phyloP scores from a whole-genome alignment of 2,113 vertebrate genomes.

The Fulica atra region DNA sequence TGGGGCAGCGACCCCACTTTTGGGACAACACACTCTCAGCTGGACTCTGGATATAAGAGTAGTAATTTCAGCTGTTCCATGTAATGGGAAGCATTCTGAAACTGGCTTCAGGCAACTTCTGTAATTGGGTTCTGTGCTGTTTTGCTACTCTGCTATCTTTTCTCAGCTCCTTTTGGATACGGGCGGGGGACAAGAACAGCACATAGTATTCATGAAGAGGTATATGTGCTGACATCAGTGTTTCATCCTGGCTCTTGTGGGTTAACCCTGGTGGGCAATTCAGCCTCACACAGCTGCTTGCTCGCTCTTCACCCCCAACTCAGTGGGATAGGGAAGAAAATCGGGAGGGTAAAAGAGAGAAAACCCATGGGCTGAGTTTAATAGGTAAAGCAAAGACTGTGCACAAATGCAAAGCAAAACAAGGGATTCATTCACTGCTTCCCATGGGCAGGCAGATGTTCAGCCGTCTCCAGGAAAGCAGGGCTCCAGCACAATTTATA shows the following conservation, averaged over 20 bases:
- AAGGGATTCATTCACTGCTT: background rate
- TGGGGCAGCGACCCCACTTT: too few species aligned
- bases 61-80: background rate
- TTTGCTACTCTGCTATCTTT: background rate
- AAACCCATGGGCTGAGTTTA: background rate
- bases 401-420: background rate
- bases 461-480: background rate
- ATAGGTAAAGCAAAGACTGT: background rate
- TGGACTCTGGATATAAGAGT: background rate
- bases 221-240: background rate
- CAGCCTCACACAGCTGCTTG: accelerated
- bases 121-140: background rate
- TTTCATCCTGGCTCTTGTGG: too few species aligned
- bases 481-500: accelerated
- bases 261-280: background rate
- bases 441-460: background rate
- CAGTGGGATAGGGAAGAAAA: background rate
- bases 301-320: background rate
- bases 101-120: background rate
- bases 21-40: background rate
- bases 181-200: background rate
- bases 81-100: background rate
- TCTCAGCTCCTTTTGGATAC: background rate
- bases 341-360: background rate
- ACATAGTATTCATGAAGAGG: background rate